Conservation (phyloP, 2,113 vertebrate genomes). For the Mungos mungo region DNA sequence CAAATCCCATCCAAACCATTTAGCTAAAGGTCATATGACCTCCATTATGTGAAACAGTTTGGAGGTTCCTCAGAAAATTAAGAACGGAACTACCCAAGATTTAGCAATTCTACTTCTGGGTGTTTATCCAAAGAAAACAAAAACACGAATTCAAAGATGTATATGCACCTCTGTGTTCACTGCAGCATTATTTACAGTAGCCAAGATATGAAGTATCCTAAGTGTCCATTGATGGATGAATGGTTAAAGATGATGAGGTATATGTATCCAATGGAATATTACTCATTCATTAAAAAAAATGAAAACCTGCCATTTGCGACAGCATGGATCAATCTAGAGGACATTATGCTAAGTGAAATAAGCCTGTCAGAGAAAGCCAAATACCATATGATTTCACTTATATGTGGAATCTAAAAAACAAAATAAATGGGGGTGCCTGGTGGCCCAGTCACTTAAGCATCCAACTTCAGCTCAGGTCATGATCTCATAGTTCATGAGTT, state of each 20-base stretch:
- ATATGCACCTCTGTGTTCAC: neutral
- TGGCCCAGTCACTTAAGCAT: no score
- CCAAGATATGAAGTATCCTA: neutral
- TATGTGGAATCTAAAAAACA: neutral
- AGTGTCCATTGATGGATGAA: neutral
- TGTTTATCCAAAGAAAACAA: neutral
- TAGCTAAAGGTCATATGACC: neutral
- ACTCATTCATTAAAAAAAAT: neutral
- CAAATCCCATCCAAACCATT: neutral
- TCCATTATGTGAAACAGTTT: neutral
- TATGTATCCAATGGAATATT: neutral
- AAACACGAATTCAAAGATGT: neutral
- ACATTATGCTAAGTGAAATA: neutral
- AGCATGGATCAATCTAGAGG: neutral
- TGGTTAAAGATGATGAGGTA: neutral
- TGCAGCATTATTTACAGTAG: neutral
- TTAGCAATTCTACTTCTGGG: neutral
- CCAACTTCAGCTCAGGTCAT: no score
- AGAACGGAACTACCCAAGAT: neutral
- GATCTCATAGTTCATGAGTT: no score
- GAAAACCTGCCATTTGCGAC: neutral
- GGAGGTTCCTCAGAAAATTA: neutral
- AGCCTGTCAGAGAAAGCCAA: neutral
- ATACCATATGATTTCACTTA: neutral
- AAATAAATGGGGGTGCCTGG: no score